These are phyloP conservation scores for Intellagama lesueurii DNA, from an alignment of 2,797 vertebrate genomes.

Conservation along the genomic window DNA sequence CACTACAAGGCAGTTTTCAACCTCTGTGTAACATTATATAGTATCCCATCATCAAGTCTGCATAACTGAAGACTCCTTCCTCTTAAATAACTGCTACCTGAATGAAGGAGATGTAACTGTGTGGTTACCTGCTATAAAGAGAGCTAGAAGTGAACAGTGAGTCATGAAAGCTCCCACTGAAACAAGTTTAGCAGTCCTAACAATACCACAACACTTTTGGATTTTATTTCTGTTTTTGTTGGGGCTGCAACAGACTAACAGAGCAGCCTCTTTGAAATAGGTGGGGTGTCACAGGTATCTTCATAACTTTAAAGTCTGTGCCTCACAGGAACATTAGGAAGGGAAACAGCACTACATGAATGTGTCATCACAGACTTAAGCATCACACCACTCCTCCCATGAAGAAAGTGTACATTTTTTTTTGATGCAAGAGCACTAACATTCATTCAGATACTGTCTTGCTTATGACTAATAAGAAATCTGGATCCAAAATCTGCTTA, in stretches of 20 bases:
- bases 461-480: neutral
- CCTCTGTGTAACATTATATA: neutral
- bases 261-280: neutral
- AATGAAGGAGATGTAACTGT: neutral
- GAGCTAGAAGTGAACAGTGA: no score
- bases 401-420: neutral
- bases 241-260: no score
- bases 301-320: neutral
- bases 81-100: neutral
- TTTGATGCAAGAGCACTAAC: neutral
- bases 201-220: no score
- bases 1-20: neutral
- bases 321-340: neutral
- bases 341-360: neutral
- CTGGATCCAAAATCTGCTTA: neutral
- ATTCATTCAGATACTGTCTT: neutral
- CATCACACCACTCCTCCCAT: neutral
- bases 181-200: no score
- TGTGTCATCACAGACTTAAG: neutral
- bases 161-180: no score
- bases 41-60: neutral
- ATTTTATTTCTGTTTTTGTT: no score
- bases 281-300: neutral
- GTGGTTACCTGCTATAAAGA: neutral
- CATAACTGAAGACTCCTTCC: neutral